A percentile compares a stretch with the other conserved stretches of the same genome.
Evolutionary conservation across 2,888 invertebrate species (phyloP).

Genomic region (Parnassius orleans): DNA sequence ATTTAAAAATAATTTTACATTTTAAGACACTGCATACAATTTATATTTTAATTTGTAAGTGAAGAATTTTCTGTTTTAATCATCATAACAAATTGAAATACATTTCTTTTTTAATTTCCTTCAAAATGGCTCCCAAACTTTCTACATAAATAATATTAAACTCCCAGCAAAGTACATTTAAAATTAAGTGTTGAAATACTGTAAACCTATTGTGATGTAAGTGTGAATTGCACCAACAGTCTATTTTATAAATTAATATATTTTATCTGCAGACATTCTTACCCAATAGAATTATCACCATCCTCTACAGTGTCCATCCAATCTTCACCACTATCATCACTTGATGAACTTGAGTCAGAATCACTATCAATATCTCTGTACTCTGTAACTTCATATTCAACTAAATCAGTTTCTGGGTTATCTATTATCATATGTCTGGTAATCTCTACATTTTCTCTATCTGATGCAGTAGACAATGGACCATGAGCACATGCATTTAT

Average conservation of each 20-base stretch:
- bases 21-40: background rate
- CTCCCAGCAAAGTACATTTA: too few relatives aligned
- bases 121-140: too few relatives aligned
- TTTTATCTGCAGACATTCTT: slow-evolving; percentile 3
- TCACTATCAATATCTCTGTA: slow-evolving; percentile 66
- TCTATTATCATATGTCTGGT: slow-evolving; percentile 74
- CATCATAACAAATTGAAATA: too few relatives aligned
- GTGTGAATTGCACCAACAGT: too few relatives aligned
- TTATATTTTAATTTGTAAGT: too few relatives aligned
- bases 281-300: slow-evolving; percentile 58
- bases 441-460: slow-evolving; percentile 50
- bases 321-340: slow-evolving; percentile 62
- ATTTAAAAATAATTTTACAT: background rate
- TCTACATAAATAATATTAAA: too few relatives aligned
- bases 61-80: too few relatives aligned
- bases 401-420: slow-evolving; percentile 62
- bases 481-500: slow-evolving; percentile 77
- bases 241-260: too few relatives aligned
- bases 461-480: slow-evolving; percentile 55
- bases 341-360: slow-evolving; percentile 57
- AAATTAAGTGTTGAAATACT: too few relatives aligned
- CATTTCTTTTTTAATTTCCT: too few relatives aligned
- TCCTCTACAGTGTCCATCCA: slow-evolving; percentile 42
- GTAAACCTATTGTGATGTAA: too few relatives aligned
- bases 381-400: slow-evolving; percentile 72